phyloP scores from a whole-genome alignment of 1,140 invertebrate genomes.

The Ooceraea biroi region DNA sequence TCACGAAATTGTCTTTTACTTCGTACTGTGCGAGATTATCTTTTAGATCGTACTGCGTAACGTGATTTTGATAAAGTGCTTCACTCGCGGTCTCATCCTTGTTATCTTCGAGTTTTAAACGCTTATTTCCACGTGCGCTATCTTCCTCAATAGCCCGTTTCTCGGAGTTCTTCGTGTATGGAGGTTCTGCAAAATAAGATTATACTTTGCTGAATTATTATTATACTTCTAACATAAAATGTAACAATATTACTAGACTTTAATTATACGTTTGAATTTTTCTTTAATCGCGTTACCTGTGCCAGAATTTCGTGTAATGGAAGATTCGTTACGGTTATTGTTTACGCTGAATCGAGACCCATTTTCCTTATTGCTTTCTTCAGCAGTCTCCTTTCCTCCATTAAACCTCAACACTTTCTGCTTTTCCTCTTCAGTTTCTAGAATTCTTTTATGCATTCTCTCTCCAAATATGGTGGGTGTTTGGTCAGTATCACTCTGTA shows the following conservation, averaged over 20 bases:
- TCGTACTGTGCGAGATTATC: background rate
- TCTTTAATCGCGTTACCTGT: constrained; percentile 5
- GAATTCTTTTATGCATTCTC: constrained; percentile 77
- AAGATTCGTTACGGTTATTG: constrained; percentile 14
- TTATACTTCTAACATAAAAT: background rate
- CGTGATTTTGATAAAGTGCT: background rate
- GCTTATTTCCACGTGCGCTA: background rate
- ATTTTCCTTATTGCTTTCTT: constrained; percentile 72
- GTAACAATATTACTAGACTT: background rate
- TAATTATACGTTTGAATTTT: background rate
- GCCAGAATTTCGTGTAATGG: constrained; percentile 25
- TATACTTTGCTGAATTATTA: background rate
- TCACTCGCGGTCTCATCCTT: background rate
- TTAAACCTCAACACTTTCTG: constrained; percentile 31
- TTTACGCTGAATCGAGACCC: constrained; percentile 40
- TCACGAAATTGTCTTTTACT: background rate
- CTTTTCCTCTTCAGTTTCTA: constrained; percentile 64
- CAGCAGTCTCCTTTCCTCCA: constrained; percentile 17
- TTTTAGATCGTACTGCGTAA: background rate
- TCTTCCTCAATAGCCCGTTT: constrained; percentile 31
- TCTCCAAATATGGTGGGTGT: constrained; percentile 78
- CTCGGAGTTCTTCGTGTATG: background rate
- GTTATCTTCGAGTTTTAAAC: constrained; percentile 22
- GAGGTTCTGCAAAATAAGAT: background rate
- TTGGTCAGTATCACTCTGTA: constrained; percentile 47